These are phyloP conservation scores for Corythaeola cristata DNA, from an alignment of 2,113 vertebrate genomes.

Conservation along the genomic window DNA sequence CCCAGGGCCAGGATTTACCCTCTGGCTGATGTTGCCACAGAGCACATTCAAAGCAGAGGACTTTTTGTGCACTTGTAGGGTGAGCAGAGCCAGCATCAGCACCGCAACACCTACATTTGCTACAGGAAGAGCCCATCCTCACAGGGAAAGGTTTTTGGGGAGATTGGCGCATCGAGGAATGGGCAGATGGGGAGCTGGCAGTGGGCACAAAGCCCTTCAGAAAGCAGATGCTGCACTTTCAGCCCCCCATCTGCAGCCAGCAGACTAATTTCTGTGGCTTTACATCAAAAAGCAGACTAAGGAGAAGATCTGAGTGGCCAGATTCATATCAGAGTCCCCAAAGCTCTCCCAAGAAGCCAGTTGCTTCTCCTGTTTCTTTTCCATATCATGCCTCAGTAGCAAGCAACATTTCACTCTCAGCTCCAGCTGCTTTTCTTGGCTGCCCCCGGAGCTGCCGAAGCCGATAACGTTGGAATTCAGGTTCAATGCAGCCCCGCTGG, in stretches of 20 bases:
- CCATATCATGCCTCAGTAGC: neutral
- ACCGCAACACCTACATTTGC: too few species aligned
- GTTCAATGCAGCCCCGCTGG: neutral
- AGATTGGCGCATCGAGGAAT: too few species aligned
- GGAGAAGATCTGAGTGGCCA: neutral
- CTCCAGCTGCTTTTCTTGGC: slow-evolving; percentile 29
- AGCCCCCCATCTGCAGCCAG: neutral
- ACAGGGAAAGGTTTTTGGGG: neutral
- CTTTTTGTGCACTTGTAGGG: accelerated
- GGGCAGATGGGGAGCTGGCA: neutral
- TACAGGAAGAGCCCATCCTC: neutral
- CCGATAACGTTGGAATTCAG: accelerated
- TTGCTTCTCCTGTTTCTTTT: neutral
- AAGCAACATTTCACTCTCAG: neutral
- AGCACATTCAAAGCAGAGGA: accelerated
- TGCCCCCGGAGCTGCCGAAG: neutral
- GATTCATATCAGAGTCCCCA: neutral
- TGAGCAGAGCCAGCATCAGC: neutral
- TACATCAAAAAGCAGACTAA: neutral
- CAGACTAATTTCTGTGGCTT: neutral
- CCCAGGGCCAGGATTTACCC: neutral
- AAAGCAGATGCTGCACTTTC: neutral
- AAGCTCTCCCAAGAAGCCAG: neutral
- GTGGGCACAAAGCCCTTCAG: neutral
- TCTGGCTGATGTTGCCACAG: accelerated